Conservation (phyloP, 2,888 invertebrate genomes). For the Matsumyia berberina region DNA sequence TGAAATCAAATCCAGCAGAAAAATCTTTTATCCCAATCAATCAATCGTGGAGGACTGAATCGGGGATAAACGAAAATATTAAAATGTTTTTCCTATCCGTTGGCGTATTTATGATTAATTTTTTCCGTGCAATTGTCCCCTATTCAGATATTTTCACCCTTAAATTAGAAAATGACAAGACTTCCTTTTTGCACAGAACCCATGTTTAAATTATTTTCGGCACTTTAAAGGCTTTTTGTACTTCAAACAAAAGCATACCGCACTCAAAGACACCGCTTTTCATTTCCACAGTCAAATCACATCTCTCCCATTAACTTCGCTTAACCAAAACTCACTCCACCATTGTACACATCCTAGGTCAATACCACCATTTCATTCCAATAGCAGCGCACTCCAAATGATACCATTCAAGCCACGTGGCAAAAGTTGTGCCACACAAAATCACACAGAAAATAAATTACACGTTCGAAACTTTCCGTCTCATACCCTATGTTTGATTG, state of each 20-base stretch:
- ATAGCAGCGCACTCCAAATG: slow-evolving; percentile 43
- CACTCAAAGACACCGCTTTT: background rate
- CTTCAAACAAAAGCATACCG: slow-evolving; percentile 10
- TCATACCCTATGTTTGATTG: too few relatives aligned
- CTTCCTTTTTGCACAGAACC: background rate
- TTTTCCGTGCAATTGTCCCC: too few relatives aligned
- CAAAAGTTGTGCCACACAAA: slow-evolving; percentile 40
- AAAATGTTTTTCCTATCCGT: too few relatives aligned
- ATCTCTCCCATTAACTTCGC: slow-evolving; percentile 63
- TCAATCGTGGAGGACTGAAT: too few relatives aligned
- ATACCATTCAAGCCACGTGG: slow-evolving; percentile 70
- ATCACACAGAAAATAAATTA: background rate
- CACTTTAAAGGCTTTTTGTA: slow-evolving; percentile 18
- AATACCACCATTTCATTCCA: slow-evolving; percentile 60
- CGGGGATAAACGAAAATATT: too few relatives aligned
- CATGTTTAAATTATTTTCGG: slow-evolving; percentile 38
- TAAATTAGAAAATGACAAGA: too few relatives aligned
- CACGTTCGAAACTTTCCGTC: too few relatives aligned
- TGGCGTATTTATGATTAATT: too few relatives aligned
- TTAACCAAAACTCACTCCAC: slow-evolving; percentile 55
- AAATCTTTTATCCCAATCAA: too few relatives aligned
- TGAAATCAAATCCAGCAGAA: too few relatives aligned
- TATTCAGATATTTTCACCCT: too few relatives aligned
- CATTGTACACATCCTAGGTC: slow-evolving; percentile 58
- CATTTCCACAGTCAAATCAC: slow-evolving; percentile 64